These are phyloP conservation scores for Pimpla rufipes DNA, from an alignment of 2,888 invertebrate genomes.

Conservation along the genomic window DNA sequence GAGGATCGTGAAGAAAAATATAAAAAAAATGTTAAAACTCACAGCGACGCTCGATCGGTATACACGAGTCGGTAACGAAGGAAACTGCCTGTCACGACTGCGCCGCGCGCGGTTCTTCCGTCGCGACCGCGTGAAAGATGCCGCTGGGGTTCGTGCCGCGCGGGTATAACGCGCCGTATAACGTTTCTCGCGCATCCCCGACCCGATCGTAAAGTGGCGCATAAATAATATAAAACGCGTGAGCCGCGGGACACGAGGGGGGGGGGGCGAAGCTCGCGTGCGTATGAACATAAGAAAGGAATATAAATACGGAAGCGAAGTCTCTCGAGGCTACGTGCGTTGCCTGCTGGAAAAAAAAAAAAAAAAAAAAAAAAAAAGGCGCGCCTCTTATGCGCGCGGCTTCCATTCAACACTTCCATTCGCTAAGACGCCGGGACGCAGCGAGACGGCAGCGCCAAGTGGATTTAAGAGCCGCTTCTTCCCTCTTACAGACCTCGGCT, in stretches of 20 bases:
- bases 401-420: conserved; percentile 36
- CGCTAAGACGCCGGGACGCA: conserved; percentile 12
- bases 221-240: conserved; percentile 62
- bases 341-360: conserved; percentile 34
- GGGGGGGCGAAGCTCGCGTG: conserved; percentile 20
- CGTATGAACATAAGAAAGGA: conserved; percentile 52
- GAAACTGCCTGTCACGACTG: conserved; percentile 36
- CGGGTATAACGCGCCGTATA: conserved; percentile 25
- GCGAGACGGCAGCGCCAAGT: conserved; percentile 51
- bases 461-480: conserved; percentile 52
- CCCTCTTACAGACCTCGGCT: conserved; percentile 8
- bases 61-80: conserved; percentile 24
- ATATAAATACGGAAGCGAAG: conserved; percentile 50
- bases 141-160: conserved; percentile 20
- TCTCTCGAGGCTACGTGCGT: conserved; percentile 32
- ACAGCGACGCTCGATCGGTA: background rate
- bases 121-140: conserved; percentile 14
- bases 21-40: no score
- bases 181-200: conserved; percentile 30
- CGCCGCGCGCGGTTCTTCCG: background rate
- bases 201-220: conserved; percentile 56
- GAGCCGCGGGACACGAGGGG: conserved; percentile 37
- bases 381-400: conserved; percentile 34
- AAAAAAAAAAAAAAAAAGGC: conserved; percentile 47
- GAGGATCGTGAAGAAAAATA: no score